A percentile compares a stretch with the other conserved stretches of the same genome.
Conservation (phyloP, 2,888 invertebrate species). For the Euzetes globulus region DNA sequence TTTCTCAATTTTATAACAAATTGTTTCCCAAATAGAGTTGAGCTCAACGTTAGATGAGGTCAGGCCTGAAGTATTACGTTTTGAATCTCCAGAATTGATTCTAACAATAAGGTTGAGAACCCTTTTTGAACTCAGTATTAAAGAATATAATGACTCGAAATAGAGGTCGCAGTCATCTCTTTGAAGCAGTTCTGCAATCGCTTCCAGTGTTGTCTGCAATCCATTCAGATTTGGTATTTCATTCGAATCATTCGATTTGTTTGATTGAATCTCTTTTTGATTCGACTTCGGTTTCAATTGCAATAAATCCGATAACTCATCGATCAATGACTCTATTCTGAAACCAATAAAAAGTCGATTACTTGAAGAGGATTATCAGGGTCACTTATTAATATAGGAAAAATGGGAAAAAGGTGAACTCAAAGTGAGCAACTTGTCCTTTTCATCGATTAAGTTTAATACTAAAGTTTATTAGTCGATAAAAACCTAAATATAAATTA, state of each 20-base stretch:
- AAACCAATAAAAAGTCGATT: not conserved
- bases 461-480: too few species aligned
- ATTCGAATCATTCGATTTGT: not conserved
- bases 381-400: too few species aligned
- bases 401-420: too few species aligned
- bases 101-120: not conserved
- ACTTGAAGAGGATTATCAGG: too few species aligned
- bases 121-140: not conserved
- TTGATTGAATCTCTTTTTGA: not conserved
- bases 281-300: not conserved
- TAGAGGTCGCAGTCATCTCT: not conserved
- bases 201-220: not conserved
- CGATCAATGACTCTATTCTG: not conserved
- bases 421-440: too few species aligned
- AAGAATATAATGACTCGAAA: not conserved
- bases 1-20: conserved; percentile 15
- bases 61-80: not conserved
- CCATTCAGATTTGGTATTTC: not conserved
- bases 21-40: conserved; percentile 20
- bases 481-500: too few species aligned
- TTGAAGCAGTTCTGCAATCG: not conserved
- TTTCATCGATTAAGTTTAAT: too few species aligned
- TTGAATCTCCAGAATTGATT: not conserved
- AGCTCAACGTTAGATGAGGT: conserved; percentile 3
- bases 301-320: conserved; percentile 10